These are phyloP conservation scores for Perca schrenkii DNA, from an alignment of 2,113 vertebrate species.

Conservation along the genomic window DNA sequence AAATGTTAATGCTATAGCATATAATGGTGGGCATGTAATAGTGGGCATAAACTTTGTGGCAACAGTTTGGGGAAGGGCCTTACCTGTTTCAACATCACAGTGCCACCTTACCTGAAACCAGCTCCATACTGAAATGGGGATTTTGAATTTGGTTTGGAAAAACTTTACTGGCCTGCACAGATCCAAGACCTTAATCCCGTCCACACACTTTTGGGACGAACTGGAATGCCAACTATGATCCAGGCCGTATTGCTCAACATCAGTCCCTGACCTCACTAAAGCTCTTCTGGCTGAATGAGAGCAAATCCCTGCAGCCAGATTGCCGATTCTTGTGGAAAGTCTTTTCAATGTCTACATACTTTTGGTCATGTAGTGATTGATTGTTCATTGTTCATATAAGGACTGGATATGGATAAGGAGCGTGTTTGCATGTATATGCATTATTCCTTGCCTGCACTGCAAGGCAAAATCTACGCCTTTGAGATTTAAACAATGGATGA, in stretches of 20 bases:
- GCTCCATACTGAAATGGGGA: conserved; percentile 4
- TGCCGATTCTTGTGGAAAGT: too few relatives aligned
- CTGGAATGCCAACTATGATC: neutral
- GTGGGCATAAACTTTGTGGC: neutral
- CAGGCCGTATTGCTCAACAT: neutral
- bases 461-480: neutral
- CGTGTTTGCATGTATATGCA: neutral
- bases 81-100: neutral
- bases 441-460: neutral
- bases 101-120: neutral
- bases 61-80: neutral
- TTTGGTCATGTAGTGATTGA: neutral
- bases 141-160: neutral
- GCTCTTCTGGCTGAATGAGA: too few relatives aligned
- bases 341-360: neutral
- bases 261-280: too few relatives aligned
- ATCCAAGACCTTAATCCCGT: neutral
- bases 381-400: neutral
- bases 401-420: neutral
- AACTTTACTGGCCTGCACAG: neutral
- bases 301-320: too few relatives aligned
- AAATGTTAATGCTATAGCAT: neutral
- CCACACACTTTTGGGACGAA: neutral
- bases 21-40: neutral
- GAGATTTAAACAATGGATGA: neutral